Base-by-base conservation (phyloP, 2,797 vertebrate genomes). In the Epinephelus malabaricus region DNA sequence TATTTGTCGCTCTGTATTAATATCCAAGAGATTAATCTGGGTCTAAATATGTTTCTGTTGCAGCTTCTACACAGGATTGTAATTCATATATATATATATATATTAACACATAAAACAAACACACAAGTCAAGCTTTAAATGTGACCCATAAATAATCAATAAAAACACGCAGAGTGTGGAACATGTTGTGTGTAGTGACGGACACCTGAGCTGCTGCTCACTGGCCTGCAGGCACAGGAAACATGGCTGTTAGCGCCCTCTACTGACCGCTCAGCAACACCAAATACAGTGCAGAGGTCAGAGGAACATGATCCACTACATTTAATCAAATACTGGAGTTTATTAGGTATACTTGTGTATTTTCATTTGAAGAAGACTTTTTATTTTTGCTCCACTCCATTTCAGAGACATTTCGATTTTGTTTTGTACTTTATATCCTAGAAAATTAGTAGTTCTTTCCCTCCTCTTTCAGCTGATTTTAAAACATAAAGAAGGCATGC, bases 231-330 rank as follows among this genome's bases (percentile, higher is more conserved):
- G 30, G 27, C 23, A n/a, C 23, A 56, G 61, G 73, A 89, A 83
- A 73, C 77, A 27, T 40, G 87, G 75, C 77, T 77, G 58, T 74
- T 12, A 87, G 92, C 92, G 88, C 90, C 93, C 90, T 90, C 93
- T 93, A 87, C 83, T 23, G 92, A 21, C 80, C 5, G 3, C 40
- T 1, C 13, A 19, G 5, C 1, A 2, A 10, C 55, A 11, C 30
- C 43, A 9, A 1, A 13, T 1, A 15, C 50, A 62, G 15, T 0
- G 18, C 13, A n/a, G 55, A 2, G 46, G 25, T 4, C 1, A 23
- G 8, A 17, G 34, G 4, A 19, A 1, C n/a, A 6, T 4, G 50
- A 17, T 14, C 23, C 45, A 4, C 23, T 23, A 0, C 4, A 19
- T 23, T 0, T 2, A 5, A 17, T 34, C 23, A 50, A 3, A 55